These are phyloP conservation scores for Eilema sororculum DNA, from an alignment of 2,888 invertebrate genomes.

Conservation along the genomic window DNA sequence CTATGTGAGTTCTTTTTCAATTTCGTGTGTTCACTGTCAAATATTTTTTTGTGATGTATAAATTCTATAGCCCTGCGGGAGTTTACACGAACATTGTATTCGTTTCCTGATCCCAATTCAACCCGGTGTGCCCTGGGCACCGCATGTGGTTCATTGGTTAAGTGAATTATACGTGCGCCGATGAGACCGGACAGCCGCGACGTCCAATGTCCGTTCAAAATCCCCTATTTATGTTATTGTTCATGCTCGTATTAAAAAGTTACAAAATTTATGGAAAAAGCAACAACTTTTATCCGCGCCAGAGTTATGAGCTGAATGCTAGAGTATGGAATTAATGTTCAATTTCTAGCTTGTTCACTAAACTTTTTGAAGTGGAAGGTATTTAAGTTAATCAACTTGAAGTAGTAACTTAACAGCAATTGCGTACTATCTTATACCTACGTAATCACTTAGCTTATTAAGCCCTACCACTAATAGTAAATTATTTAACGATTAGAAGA, in stretches of 20 bases:
- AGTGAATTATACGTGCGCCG: constrained; percentile 77
- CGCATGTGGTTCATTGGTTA: constrained; percentile 79
- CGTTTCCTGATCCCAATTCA: constrained; percentile 72
- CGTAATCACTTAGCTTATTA: background rate
- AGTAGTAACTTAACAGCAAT: background rate
- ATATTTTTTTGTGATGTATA: constrained; percentile 65
- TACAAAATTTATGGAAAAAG: constrained; percentile 47
- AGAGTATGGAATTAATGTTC: constrained; percentile 35
- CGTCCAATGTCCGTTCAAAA: constrained; percentile 43
- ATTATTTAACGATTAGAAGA: background rate
- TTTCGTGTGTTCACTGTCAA: constrained; percentile 53
- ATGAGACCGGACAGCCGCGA: constrained; percentile 63
- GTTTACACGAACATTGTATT: constrained; percentile 67
- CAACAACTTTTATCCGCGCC: constrained; percentile 42
- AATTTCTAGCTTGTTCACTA: constrained; percentile 27
- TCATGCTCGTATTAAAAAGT: constrained; percentile 52
- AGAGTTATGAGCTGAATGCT: constrained; percentile 44
- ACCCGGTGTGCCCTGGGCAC: constrained; percentile 70
- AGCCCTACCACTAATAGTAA: background rate
- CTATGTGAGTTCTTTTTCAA: constrained; percentile 41
- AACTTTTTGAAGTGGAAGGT: constrained; percentile 21
- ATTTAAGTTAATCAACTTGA: constrained; percentile 1
- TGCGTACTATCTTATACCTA: background rate
- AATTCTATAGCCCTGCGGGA: constrained; percentile 76
- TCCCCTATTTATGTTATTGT: constrained; percentile 64